These are phyloP conservation scores for Syrphus vitripennis DNA, from an alignment of 2,888 invertebrate species.

Conservation along the genomic window DNA sequence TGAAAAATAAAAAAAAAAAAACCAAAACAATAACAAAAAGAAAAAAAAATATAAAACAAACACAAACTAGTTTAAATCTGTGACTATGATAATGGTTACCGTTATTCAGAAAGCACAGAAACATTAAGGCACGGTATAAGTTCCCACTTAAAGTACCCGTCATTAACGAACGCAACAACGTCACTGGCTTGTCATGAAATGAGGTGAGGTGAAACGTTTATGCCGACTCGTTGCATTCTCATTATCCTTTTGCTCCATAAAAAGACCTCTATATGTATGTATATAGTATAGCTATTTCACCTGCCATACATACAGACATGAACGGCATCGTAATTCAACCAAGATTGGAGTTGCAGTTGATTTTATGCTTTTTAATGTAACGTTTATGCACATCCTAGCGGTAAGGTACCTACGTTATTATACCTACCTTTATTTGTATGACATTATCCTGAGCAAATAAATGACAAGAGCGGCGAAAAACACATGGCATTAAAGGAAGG, in stretches of 20 bases:
- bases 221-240: slow-evolving; percentile 55
- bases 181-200: slow-evolving; percentile 34
- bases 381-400: background rate
- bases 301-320: background rate
- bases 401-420: too few species aligned
- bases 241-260: slow-evolving; percentile 51
- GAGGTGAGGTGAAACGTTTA: slow-evolving; percentile 54
- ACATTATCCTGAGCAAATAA: slow-evolving; percentile 21
- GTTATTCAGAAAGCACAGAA: slow-evolving; percentile 2
- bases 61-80: slow-evolving; percentile 28
- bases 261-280: too few species aligned
- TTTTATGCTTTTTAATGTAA: slow-evolving; percentile 5
- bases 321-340: background rate
- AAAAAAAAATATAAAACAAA: background rate
- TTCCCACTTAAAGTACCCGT: slow-evolving; percentile 48
- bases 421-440: slow-evolving; percentile 8
- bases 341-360: background rate
- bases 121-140: slow-evolving; percentile 15
- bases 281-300: background rate
- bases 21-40: background rate
- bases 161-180: slow-evolving; percentile 47
- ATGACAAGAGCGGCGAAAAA: slow-evolving; percentile 43
- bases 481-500: slow-evolving; percentile 32
- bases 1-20: background rate
- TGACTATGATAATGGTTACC: background rate